Base-by-base conservation (phyloP, 2,888 invertebrate genomes). In the Meiosimyza decipiens region DNA sequence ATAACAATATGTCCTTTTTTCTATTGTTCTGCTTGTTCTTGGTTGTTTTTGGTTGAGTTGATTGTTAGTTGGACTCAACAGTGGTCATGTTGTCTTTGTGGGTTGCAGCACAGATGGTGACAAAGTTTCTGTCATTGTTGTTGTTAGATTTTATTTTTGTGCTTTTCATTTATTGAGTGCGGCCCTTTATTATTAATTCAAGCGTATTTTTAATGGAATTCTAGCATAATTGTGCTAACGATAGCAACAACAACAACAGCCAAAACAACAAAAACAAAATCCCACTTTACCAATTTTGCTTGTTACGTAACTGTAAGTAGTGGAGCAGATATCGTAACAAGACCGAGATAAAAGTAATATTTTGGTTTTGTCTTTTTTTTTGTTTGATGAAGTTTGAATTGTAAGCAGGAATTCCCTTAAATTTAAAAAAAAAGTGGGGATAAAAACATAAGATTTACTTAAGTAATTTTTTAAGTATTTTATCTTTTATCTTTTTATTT, bases 131-230 rank as follows among this genome's bases (percentile, higher is more conserved):
- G 7, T 54, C 54, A 18, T 54, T 54, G 54, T 54, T 54, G n/a
- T 4, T 54, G 13, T 54, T n/a, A 40, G 40, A 13, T 16, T 54
- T n/a, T 52, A 11, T 62, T 63, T 13, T n/a, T 63, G 63, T 63
- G 49, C 63, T 50, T 16, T 12, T 57, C 18, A 47, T 49, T 68
- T 49, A 57, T 68, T 68, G 47, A 59, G 68, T 59, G 49, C 11
- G 49, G 55, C 7, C 59, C 22, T 59, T 59, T 40, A 6, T 68
- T 15, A 59, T 50, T 59, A 68, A 68, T 59, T 68, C 68, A 68
- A 68, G 50, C 68, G 28, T 59, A 15, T 16, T 49, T 68, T 50
- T 68, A 59, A 68, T 68, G 49, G 59, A 57, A 59, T 68, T 68
- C 22, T 15, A 47, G n/a, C 47, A 15, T 18, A 63, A 63, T 49